Evolutionary conservation across 2,888 invertebrate species (phyloP).

Genomic region (Mystacides longicornis): DNA sequence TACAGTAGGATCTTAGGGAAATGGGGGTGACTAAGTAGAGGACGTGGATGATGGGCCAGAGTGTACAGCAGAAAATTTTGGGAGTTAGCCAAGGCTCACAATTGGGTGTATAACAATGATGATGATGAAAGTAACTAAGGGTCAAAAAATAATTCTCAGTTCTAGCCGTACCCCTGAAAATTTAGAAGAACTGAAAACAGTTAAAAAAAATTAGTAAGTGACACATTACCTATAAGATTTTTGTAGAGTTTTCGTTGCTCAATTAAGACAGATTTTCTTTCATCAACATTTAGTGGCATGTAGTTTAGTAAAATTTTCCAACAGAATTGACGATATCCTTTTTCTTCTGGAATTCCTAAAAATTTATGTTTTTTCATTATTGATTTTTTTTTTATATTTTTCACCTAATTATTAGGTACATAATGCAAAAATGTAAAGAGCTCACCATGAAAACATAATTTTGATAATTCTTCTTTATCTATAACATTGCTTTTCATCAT

Average conservation of each 20-base stretch:
- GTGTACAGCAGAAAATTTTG: no score
- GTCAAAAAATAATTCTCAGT: no score
- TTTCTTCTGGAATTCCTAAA: constrained; percentile 82
- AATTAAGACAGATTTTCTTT: constrained; percentile 60
- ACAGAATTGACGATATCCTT: constrained; percentile 71
- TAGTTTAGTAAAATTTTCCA: constrained; percentile 88
- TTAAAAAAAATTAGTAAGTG: background rate
- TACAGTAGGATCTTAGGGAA: no score
- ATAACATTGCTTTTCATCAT: constrained; percentile 62
- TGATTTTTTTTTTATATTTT: background rate
- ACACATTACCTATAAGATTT: constrained; percentile 63
- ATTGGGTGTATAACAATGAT: no score
- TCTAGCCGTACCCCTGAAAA: no score
- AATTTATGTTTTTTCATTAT: no score
- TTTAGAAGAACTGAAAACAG: background rate
- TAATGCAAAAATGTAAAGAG: constrained; percentile 6
- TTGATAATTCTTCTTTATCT: constrained; percentile 58
- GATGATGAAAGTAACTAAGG: no score
- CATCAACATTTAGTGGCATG: constrained; percentile 59
- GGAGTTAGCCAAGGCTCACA: no score
- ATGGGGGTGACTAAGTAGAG: no score
- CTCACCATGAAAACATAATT: constrained; percentile 74
- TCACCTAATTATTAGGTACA: background rate
- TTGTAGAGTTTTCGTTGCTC: constrained; percentile 75
- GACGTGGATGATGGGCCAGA: no score